Conservation (phyloP, 2,113 vertebrate species). For the Axis porcinus region DNA sequence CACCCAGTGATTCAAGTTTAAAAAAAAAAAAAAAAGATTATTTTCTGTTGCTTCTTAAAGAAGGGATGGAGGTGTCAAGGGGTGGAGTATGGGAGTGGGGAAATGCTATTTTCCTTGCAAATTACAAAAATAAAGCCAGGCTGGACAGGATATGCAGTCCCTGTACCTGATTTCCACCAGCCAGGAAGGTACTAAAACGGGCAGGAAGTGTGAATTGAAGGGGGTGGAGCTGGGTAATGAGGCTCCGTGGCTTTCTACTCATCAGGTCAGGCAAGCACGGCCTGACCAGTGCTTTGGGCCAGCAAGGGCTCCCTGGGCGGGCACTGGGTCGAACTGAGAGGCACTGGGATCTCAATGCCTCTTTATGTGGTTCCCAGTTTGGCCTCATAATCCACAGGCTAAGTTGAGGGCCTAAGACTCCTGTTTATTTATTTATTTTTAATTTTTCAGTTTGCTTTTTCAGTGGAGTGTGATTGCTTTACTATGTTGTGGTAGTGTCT, state of each 20-base stretch:
- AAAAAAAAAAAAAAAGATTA: background rate
- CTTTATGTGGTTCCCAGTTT: background rate
- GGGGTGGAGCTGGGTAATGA: background rate
- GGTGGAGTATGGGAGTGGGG: background rate
- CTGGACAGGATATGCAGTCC: background rate
- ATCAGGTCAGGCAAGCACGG: background rate
- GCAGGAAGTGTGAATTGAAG: background rate
- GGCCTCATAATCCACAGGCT: background rate
- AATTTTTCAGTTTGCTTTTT: background rate
- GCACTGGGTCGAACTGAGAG: background rate
- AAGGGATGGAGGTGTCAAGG: background rate
- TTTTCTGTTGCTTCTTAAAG: background rate
- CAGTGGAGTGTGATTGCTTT: background rate
- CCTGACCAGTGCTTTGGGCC: background rate
- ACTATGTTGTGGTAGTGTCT: background rate
- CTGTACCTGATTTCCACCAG: background rate
- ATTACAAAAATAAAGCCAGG: background rate
- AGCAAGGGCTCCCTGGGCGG: background rate
- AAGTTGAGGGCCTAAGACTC: background rate
- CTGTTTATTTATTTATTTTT: background rate
- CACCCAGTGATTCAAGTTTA: background rate
- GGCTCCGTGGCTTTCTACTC: background rate
- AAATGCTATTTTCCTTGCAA: background rate
- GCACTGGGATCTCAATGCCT: background rate
- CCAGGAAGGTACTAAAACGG: background rate